Conservation (phyloP, 1,140 invertebrate species). For the Hydropsyche tenuis region DNA sequence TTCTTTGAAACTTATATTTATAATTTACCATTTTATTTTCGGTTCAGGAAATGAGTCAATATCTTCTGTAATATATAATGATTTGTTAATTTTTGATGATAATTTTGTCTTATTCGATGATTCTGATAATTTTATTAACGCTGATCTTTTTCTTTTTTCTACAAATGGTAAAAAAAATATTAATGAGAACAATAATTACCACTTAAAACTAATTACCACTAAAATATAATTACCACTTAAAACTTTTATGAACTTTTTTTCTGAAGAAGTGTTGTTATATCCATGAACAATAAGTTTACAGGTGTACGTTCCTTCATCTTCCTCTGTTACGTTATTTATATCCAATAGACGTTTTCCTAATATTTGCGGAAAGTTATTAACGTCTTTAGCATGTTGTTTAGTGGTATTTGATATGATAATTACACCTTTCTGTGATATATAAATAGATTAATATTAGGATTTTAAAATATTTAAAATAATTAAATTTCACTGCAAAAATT, state of each 20-base stretch:
- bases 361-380: conserved; percentile 34
- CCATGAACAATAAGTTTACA: conserved; percentile 58
- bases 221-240: conserved; percentile 55
- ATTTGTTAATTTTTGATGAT: conserved; percentile 37
- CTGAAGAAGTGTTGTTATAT: conserved; percentile 50
- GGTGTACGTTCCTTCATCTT: conserved; percentile 63
- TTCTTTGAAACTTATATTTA: background rate
- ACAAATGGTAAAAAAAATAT: conserved; percentile 42
- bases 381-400: conserved; percentile 9
- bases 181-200: background rate
- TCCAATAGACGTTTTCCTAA: conserved; percentile 52
- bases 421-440: conserved; percentile 31
- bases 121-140: conserved; percentile 59
- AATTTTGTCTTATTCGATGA: conserved; percentile 52
- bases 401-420: conserved; percentile 43
- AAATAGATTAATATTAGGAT: too few species aligned
- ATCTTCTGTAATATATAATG: conserved; percentile 55
- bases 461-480: too few species aligned
- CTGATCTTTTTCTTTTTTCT: conserved; percentile 58
- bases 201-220: background rate
- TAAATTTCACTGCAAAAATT: too few species aligned
- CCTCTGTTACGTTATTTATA: conserved; percentile 56
- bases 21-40: conserved; percentile 55
- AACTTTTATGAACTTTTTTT: conserved; percentile 55
- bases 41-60: conserved; percentile 59